Evolutionary conservation across 2,888 invertebrate genomes (phyloP).

Genomic region (Choreutis nemorana): DNA sequence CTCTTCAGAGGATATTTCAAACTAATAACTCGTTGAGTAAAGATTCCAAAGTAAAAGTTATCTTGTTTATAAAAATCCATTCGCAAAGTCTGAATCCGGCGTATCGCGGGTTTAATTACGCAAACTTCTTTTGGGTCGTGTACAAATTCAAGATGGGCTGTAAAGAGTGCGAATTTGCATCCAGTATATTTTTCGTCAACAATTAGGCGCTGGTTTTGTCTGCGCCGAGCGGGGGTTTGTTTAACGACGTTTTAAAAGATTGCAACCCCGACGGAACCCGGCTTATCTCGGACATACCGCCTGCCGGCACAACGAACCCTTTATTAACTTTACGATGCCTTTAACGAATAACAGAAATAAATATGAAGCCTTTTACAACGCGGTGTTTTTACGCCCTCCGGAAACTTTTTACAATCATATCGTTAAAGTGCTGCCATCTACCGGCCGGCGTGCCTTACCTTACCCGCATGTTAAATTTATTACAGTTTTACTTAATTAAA

Average conservation of each 20-base stretch:
- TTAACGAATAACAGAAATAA: conserved; percentile 63
- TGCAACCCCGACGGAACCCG: conserved; percentile 40
- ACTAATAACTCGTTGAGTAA: too few species aligned
- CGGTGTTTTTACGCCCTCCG: conserved; percentile 33
- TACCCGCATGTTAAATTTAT: conserved; percentile 28
- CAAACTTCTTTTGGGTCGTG: conserved; percentile 49
- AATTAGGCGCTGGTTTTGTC: conserved; percentile 60
- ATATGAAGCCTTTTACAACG: conserved; percentile 47
- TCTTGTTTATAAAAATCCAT: too few species aligned
- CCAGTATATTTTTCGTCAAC: conserved; percentile 63
- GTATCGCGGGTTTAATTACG: conserved; percentile 45
- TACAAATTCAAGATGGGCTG: conserved; percentile 61
- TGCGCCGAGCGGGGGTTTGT: conserved; percentile 45
- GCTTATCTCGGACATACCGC: conserved; percentile 55
- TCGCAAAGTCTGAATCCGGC: conserved; percentile 25
- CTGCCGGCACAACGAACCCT: conserved; percentile 55
- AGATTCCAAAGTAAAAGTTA: too few species aligned
- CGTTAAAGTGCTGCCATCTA: conserved; percentile 9
- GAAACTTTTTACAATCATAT: conserved; percentile 37
- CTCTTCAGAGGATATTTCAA: too few species aligned
- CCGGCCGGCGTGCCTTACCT: conserved; percentile 14
- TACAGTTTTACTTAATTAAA: too few species aligned
- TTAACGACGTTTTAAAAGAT: conserved; percentile 66
- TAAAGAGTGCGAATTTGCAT: conserved; percentile 63
- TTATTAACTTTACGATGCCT: conserved; percentile 61